Conservation (phyloP, 2,888 invertebrate genomes). For the Embidobia sp. region DNA sequence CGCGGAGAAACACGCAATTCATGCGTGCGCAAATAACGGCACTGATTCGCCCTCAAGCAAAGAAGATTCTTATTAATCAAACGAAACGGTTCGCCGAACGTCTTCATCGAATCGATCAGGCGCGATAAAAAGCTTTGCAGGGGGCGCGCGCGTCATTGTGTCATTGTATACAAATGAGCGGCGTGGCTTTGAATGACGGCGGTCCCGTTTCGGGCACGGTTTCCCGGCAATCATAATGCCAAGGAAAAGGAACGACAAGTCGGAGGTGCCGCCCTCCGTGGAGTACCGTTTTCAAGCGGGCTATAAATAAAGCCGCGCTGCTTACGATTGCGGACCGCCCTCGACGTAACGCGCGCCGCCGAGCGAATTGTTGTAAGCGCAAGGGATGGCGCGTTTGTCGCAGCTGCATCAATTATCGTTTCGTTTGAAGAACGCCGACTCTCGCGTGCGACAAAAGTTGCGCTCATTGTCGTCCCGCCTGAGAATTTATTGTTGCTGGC, state of each 20-base stretch:
- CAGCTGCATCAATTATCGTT: constrained; percentile 57
- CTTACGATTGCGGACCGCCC: constrained; percentile 39
- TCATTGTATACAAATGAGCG: constrained; percentile 40
- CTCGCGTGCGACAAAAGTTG: constrained; percentile 1
- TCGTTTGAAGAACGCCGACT: constrained; percentile 26
- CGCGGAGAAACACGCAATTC: no score
- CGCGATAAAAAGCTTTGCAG: constrained; percentile 38
- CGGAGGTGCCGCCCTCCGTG: constrained; percentile 38
- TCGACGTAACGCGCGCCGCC: constrained; percentile 43
- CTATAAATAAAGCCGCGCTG: constrained; percentile 53
- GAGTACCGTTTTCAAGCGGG: constrained; percentile 45
- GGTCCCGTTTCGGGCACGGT: constrained; percentile 29
- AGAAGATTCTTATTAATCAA: no score
- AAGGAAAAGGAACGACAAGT: constrained; percentile 4
- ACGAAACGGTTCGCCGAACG: no score
- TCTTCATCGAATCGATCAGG: constrained; percentile 36
- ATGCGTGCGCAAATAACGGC: no score
- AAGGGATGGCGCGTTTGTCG: constrained; percentile 32
- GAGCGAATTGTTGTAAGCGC: constrained; percentile 9
- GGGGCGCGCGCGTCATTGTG: constrained; percentile 41
- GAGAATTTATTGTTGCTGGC: no score
- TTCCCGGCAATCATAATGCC: constrained; percentile 33
- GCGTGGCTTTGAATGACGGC: constrained; percentile 30
- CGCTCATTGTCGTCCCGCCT: constrained; percentile 35
- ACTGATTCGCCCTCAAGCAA: no score